Evolutionary conservation across 2,113 vertebrate species (phyloP), one percentile per base, ranked within the genome.

Genomic region (Sceloporus undulatus): DNA sequence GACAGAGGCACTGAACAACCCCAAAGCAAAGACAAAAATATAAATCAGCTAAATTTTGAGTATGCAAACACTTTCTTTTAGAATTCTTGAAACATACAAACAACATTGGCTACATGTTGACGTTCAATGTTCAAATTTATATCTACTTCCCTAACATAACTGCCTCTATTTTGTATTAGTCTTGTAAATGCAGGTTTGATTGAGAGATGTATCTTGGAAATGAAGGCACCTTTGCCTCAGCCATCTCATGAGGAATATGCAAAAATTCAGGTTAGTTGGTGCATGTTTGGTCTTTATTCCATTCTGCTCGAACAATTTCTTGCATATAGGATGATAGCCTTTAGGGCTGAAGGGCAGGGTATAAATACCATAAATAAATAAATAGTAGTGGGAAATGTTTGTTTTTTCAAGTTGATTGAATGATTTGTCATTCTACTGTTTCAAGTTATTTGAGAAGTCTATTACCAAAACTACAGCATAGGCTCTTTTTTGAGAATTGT

Each of bases 231-330:
- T 0, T 88, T 94, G 89, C 86, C 96, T 66, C 94, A 92, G 38
- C 95, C 94, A 4, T 95, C 94, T 92, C 96, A 97, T 27, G 88
- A 23, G 56, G 97, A 98, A 89, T 95, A 97, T 78, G 92, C 96
- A 65, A 98, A 97, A 96, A 96, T 95, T 89, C 98, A 99, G 97
- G 98, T 99, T 85, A 94, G 96, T 85, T 73, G 90, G 25, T 25
- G 8, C 9, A 27, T 34, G 71, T 48, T 82, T 34, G 18, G n/a
- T 48, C 62, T 48, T 14, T 54, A 27, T 73, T 80, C 4, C 40
- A 80, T 78, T 79, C 21, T 88, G 42, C 16, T 11, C 0, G 73
- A 89, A 70, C 83, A 7, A 68, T 16, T 1, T 14, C 6, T 59
- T 65, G 40, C 56, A 42, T 29, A 25, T 42, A 9, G 1, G 14